A percentile compares a stretch with the other conserved stretches of the same genome.
Evolutionary conservation across 2,797 vertebrate genomes (phyloP).

Genomic region (Malurus splendens): DNA sequence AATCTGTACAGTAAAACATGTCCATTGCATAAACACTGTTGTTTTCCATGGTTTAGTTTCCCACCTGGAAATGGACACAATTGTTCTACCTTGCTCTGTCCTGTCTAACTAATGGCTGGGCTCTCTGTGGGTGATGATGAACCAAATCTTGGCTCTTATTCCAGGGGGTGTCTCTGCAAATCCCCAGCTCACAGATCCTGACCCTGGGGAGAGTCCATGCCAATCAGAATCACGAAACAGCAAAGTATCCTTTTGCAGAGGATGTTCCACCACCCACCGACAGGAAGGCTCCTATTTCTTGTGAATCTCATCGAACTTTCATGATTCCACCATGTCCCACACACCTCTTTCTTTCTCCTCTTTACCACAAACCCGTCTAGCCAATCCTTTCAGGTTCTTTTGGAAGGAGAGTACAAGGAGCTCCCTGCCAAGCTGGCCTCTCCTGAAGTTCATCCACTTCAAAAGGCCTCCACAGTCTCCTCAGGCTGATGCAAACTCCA

Average conservation of each 20-base stretch:
- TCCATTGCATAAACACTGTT: not conserved
- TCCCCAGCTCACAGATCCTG: not conserved
- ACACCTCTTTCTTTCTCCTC: not conserved
- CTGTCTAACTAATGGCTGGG: not conserved
- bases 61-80: not conserved
- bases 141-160: not conserved
- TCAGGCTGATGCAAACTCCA: accelerated
- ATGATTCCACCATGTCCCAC: not conserved
- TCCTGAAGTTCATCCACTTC: not conserved
- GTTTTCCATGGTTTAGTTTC: not conserved
- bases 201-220: not conserved
- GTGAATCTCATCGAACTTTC: not conserved
- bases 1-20: not conserved
- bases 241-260: not conserved
- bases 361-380: not conserved
- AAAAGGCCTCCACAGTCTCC: not conserved
- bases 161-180: not conserved
- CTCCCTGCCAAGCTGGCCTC: not conserved
- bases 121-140: not conserved
- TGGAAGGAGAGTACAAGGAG: not conserved
- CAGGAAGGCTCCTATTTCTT: not conserved
- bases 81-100: not conserved
- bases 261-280: not conserved
- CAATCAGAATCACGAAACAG: not conserved
- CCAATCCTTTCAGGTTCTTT: not conserved